These are phyloP conservation scores for Protodeltote pygarga DNA, from an alignment of 2,888 invertebrate species.

Conservation along the genomic window DNA sequence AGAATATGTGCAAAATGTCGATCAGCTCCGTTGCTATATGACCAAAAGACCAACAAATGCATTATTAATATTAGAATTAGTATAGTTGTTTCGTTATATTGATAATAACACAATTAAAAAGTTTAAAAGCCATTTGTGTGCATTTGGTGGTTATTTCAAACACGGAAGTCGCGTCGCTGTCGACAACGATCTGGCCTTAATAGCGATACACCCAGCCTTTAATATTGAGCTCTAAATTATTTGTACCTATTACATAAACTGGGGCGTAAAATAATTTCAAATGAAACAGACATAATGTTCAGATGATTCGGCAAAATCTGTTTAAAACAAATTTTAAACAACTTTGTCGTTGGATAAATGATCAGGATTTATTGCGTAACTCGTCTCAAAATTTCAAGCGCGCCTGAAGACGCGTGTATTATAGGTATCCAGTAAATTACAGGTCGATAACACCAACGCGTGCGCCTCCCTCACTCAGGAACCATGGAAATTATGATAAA, in stretches of 20 bases:
- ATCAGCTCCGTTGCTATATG: too few relatives aligned
- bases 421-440: constrained; percentile 4
- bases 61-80: too few relatives aligned
- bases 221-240: background rate
- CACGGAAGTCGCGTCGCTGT: background rate
- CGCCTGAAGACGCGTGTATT: constrained; percentile 4
- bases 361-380: constrained; percentile 13
- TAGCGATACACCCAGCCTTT: background rate
- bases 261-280: constrained; percentile 3
- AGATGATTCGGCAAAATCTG: constrained; percentile 26
- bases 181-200: background rate
- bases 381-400: constrained; percentile 3
- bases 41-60: too few relatives aligned
- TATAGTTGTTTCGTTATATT: too few relatives aligned
- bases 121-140: too few relatives aligned
- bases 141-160: too few relatives aligned
- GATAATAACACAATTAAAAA: too few relatives aligned
- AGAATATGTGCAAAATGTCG: too few relatives aligned
- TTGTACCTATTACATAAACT: constrained; percentile 1
- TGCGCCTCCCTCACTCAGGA: background rate
- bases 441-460: constrained; percentile 10
- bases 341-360: constrained; percentile 16
- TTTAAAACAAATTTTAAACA: constrained; percentile 29
- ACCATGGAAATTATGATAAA: constrained; percentile 16
- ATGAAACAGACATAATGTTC: constrained; percentile 3